A percentile compares a stretch with the other conserved stretches of the same genome.
These are phyloP conservation scores for Lordiphosa mommai DNA, from an alignment of 1,140 invertebrate species.

Conservation along the genomic window DNA sequence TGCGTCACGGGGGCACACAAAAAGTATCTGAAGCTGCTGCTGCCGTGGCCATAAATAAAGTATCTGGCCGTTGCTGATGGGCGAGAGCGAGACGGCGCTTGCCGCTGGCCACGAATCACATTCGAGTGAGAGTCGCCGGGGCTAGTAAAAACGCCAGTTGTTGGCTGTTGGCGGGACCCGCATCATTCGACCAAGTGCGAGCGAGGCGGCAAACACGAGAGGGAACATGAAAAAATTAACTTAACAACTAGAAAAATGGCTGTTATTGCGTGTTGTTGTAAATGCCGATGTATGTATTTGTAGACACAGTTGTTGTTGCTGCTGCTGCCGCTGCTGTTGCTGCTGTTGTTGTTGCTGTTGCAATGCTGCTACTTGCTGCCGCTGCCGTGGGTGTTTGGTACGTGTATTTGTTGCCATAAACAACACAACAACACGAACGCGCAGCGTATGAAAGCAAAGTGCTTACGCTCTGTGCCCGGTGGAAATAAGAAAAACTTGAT, in stretches of 20 bases:
- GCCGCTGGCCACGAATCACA: constrained; percentile 56
- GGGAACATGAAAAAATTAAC: constrained; percentile 80
- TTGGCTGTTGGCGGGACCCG: constrained; percentile 23
- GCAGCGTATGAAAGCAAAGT: constrained; percentile 48
- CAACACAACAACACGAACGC: constrained; percentile 52
- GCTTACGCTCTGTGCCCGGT: constrained; percentile 45
- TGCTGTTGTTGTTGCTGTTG: constrained; percentile 34
- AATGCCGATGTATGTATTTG: constrained; percentile 77
- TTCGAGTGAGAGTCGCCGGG: constrained; percentile 27
- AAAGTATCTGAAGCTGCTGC: constrained; percentile 48
- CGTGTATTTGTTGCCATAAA: constrained; percentile 73
- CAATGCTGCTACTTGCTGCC: constrained; percentile 44
- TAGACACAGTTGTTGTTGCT: constrained; percentile 58
- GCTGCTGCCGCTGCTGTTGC: constrained; percentile 24
- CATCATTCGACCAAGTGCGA: constrained; percentile 7
- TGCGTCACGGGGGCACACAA: constrained; percentile 42
- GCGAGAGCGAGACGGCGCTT: constrained; percentile 47
- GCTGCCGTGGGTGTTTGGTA: constrained; percentile 51
- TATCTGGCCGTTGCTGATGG: constrained; percentile 53
- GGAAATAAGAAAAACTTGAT: constrained; percentile 74
- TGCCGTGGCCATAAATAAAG: constrained; percentile 76
- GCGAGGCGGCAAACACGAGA: constrained; percentile 30
- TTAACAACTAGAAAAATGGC: constrained; percentile 80
- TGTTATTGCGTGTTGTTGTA: constrained; percentile 79
- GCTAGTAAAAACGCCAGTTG: constrained; percentile 23